Percentiles rank a stretch among this genome's conserved stretches.
Evolutionary conservation across 2,113 vertebrate species (phyloP).

Genomic region (Alces alces): DNA sequence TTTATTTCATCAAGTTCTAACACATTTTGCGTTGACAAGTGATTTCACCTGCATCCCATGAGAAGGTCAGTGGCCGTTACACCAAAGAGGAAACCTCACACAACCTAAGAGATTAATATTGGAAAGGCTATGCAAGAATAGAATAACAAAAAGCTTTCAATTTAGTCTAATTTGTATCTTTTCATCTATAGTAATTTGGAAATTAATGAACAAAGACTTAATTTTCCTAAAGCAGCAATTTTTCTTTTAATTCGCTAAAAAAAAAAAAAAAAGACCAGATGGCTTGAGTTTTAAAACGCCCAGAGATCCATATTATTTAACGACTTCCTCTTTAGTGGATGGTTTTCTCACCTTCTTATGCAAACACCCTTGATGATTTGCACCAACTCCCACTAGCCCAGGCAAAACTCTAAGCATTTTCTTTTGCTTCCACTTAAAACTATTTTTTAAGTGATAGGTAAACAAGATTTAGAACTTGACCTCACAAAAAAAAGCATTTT

Average conservation of each 20-base stretch:
- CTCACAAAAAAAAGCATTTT: conserved; percentile 37
- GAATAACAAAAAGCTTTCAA: background rate
- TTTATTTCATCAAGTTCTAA: conserved; percentile 65
- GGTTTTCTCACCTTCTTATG: conserved; percentile 38
- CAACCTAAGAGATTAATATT: background rate
- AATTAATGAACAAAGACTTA: background rate
- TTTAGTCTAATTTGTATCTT: conserved; percentile 7
- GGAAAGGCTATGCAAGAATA: background rate
- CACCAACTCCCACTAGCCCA: conserved; percentile 32
- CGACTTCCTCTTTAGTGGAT: conserved; percentile 38
- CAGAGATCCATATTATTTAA: background rate
- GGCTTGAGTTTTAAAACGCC: background rate
- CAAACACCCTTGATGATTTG: conserved; percentile 6
- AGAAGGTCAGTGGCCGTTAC: conserved; percentile 44
- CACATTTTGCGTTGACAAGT: conserved; percentile 60
- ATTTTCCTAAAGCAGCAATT: background rate
- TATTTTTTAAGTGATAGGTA: conserved; percentile 52
- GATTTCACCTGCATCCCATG: conserved; percentile 46
- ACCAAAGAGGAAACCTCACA: conserved; percentile 36
- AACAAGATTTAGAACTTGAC: conserved; percentile 64
- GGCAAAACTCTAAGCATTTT: conserved; percentile 55
- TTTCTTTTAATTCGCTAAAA: background rate
- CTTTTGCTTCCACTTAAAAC: conserved; percentile 47
- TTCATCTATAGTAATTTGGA: conserved; percentile 42
- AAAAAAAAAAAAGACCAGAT: background rate